Conservation (phyloP, 1,140 invertebrate genomes). For the Zaprionus davidi region DNA sequence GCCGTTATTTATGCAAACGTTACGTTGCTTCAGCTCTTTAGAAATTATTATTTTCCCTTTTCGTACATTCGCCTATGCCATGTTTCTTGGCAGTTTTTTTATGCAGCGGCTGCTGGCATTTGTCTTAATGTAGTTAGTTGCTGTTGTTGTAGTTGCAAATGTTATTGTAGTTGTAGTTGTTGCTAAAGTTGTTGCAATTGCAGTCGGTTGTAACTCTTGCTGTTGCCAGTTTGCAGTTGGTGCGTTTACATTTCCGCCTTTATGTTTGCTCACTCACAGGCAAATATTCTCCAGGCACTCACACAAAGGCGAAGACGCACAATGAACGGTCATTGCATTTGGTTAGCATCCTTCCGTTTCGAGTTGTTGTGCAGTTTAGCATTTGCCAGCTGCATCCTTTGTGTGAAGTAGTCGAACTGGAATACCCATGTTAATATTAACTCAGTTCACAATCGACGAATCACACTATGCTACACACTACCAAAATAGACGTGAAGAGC, state of each 20-base stretch:
- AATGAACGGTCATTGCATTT: slow-evolving; percentile 68
- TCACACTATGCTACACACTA: neutral
- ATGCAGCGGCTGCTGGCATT: slow-evolving; percentile 30
- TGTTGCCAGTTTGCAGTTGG: slow-evolving; percentile 62
- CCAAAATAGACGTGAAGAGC: neutral
- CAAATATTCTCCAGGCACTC: slow-evolving; percentile 11
- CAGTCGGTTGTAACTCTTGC: slow-evolving; percentile 54
- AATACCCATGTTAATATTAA: slow-evolving; percentile 33
- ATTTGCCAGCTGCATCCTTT: slow-evolving; percentile 47
- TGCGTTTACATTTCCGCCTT: slow-evolving; percentile 74
- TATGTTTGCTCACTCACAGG: slow-evolving; percentile 62
- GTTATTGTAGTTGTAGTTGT: slow-evolving; percentile 4
- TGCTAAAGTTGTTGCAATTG: neutral
- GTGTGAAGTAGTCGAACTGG: slow-evolving; percentile 41
- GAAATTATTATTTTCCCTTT: slow-evolving; percentile 77
- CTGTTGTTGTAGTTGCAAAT: slow-evolving; percentile 5
- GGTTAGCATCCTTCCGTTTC: slow-evolving; percentile 64
- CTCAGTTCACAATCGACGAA: neutral
- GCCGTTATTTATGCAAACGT: slow-evolving; percentile 78
- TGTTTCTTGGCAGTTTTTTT: slow-evolving; percentile 23
- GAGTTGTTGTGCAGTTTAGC: slow-evolving; percentile 44
- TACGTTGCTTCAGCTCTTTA: slow-evolving; percentile 73
- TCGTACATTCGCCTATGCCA: slow-evolving; percentile 39
- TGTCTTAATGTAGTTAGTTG: slow-evolving; percentile 50
- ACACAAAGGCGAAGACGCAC: slow-evolving; percentile 43